A percentile compares a stretch with the other conserved stretches of the same genome.
Conservation (phyloP, 1,140 invertebrate genomes). For the Harlomillsia oculata region DNA sequence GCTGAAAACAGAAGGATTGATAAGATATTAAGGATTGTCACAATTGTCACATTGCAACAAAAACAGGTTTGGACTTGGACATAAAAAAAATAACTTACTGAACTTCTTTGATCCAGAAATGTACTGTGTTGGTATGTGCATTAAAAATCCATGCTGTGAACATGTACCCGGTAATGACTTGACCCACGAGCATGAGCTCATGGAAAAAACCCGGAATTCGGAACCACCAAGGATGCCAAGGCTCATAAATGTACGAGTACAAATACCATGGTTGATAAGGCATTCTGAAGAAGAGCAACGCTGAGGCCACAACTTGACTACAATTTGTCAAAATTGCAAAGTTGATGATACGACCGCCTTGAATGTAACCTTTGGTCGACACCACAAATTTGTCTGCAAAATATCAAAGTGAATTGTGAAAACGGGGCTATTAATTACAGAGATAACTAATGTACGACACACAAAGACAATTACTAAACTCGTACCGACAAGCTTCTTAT, state of each 20-base stretch:
- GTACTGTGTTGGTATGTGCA: constrained; percentile 7
- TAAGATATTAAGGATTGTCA: too few species aligned
- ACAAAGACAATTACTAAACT: too few species aligned
- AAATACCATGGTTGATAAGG: constrained; percentile 17
- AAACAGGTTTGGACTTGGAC: neutral
- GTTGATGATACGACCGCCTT: constrained; percentile 7
- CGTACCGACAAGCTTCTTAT: too few species aligned
- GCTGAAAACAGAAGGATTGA: neutral
- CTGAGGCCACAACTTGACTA: neutral
- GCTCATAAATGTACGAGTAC: constrained; percentile 5
- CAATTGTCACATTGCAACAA: neutral
- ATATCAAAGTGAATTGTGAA: neutral
- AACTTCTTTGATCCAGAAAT: constrained; percentile 13
- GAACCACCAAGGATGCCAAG: constrained; percentile 9
- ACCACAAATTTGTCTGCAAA: constrained; percentile 7
- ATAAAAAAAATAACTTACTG: constrained; percentile 1
- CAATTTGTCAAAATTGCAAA: neutral
- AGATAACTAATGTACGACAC: too few species aligned
- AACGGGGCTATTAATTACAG: too few species aligned
- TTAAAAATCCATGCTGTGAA: constrained; percentile 6
- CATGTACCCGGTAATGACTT: constrained; percentile 1
- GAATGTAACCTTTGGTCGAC: neutral
- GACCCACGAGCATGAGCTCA: constrained; percentile 8
- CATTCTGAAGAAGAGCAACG: constrained; percentile 5
- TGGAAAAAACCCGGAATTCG: constrained; percentile 2